Evolutionary conservation across 2,888 invertebrate genomes (phyloP).

Genomic region (Callimorpha dominula): DNA sequence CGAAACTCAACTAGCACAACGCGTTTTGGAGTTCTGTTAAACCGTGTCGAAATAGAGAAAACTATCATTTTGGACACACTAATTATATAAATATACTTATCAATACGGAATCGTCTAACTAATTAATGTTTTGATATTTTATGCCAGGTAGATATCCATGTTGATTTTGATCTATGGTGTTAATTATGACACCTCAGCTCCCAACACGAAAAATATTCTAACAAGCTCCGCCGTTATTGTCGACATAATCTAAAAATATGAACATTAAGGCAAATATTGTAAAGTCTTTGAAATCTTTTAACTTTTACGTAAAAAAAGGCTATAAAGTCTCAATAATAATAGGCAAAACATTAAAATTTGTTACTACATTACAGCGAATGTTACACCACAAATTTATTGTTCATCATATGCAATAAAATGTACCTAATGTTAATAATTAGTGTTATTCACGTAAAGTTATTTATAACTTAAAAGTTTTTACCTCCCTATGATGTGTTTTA

Average conservation of each 20-base stretch:
- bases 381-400: background rate
- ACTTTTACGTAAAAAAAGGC: background rate
- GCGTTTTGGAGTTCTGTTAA: slow-evolving; percentile 40
- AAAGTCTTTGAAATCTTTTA: background rate
- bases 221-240: background rate
- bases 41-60: slow-evolving; percentile 1
- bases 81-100: too few relatives aligned
- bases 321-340: background rate
- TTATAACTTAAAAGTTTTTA: too few relatives aligned
- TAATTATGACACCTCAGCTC: background rate
- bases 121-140: too few relatives aligned
- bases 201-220: background rate
- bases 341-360: background rate
- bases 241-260: background rate
- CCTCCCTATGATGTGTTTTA: background rate
- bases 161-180: too few relatives aligned
- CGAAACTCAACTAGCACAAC: slow-evolving; percentile 34
- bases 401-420: background rate
- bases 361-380: too few relatives aligned
- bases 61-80: background rate
- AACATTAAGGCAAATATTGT: background rate
- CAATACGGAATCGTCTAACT: too few relatives aligned
- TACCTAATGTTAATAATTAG: too few relatives aligned
- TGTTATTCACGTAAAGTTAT: too few relatives aligned
- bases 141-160: too few relatives aligned